Base-by-base conservation (phyloP, 1,140 invertebrate genomes). In the Drosophila orena region DNA sequence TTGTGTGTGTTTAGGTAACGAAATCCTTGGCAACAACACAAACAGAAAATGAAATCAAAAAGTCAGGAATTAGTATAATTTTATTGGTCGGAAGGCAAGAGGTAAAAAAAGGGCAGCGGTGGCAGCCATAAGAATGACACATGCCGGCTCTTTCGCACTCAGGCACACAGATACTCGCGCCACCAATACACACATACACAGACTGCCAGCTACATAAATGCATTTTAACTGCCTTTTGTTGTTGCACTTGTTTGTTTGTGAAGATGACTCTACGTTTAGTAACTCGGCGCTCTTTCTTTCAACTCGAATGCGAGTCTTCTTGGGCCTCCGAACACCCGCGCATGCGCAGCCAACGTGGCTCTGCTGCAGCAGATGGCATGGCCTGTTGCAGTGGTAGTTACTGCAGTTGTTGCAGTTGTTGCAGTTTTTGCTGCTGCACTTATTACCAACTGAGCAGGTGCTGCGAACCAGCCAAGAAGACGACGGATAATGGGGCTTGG, bases 61-160 rank as follows among this genome's bases (percentile, higher is more conserved):
- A 89, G 84, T 89, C 85, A 80, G 65, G 84, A 89, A 89, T 89
- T 89, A 89, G 84, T 89, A 89, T 89, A 90, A 89, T 89, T 89
- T 89, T 89, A 89, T 89, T 89, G 84, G 84, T 89, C 88, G 84
- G 64, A 65, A 68, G 60, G 77, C 79, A 83, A 84, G 68, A 89
- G 68, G 68, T 74, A 72, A 77, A 72, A 69, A 65, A 70, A 61
- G 71, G 64, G 73, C 73, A 68, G 73, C 49, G 42, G 60, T 52
- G 73, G 58, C 66, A 58, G 68, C 81, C 81, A 85, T 85, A 81
- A 66, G 84, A 83, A 77, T 73, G 76, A 89, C 83, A 83, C 71
- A 62, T 44, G 70, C 76, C 59, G 34, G 27, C 84, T 83, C 83
- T 59, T 58, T 88, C 76, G 40, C 79, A 66, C 81, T 17, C 72